Base-by-base conservation (phyloP, 2,888 invertebrate species). In the Acanthosepion pharaonis region DNA sequence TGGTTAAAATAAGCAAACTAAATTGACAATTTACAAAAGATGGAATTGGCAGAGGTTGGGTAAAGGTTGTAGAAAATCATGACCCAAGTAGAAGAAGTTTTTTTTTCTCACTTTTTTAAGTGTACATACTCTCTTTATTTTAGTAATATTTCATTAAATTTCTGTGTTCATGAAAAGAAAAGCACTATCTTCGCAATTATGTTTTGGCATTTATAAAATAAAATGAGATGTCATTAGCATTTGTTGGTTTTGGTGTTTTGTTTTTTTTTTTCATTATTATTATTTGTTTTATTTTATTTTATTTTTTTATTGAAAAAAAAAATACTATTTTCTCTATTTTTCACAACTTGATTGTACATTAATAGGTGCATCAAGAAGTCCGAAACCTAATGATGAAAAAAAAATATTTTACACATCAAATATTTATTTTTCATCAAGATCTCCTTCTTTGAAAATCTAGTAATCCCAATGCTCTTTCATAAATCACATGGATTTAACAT, bases 11-110 rank as follows among this genome's bases (percentile, higher is more conserved):
- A 78, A 78, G 11, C 78, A 78, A 78, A 78, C 78, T n/a, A 28
- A 78, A 78, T 78, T 78, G 78, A 78, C n/a, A n/a, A 78, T 78
- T 78, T 78, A 78, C n/a, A 78, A 78, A 78, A 78, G 78, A n/a
- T 78, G 78, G 78, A 78, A 78, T 78, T 78, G 78, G 78, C 78
- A 78, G 78, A 78, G 78, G 78, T 8, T 78, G 78, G 11, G n/a
- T 78, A 78, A 78, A 78, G 78, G 78, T 78, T 78, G n/a, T n/a
- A 28, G n/a, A n/a, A 78, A 78, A 78, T 78, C 78, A 78, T 78
- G 78, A 78, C n/a, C 78, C 78, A 78, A n/a, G 78, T n/a, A 78
- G 78, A 78, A 78, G 18, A 11, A 28, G 2, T 5, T 64, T 25
- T 64, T 64, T 9, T 8, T n/a, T 78, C 3, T 78, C 23, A 1